phyloP scores from a whole-genome alignment of 2,113 vertebrate species.

The Pagrus major region DNA sequence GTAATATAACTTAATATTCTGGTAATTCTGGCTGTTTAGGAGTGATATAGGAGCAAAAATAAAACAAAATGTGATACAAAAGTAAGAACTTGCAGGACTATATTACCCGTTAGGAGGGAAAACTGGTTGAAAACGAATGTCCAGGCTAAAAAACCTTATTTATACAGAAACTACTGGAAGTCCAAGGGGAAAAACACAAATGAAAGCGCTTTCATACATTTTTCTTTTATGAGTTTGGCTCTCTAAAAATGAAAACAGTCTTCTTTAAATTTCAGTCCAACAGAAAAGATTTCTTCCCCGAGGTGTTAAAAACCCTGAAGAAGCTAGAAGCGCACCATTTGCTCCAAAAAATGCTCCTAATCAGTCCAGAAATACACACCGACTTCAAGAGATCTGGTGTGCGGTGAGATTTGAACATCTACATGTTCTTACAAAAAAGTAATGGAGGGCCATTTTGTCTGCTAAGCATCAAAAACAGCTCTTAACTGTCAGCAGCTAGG shows the following conservation, averaged over 20 bases:
- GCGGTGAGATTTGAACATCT: neutral
- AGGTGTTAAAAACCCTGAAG: neutral
- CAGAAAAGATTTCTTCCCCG: neutral
- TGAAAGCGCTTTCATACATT: too few relatives aligned
- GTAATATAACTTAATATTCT: conserved; percentile 49
- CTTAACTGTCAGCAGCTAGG: neutral
- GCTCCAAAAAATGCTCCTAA: neutral
- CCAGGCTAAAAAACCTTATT: too few relatives aligned
- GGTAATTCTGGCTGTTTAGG: conserved; percentile 58
- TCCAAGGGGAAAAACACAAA: too few relatives aligned
- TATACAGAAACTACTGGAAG: too few relatives aligned
- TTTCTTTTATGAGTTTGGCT: neutral
- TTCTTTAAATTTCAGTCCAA: neutral
- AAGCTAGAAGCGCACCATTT: neutral
- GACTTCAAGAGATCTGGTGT: neutral
- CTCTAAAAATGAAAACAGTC: neutral
- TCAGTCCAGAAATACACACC: neutral
- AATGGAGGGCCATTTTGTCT: neutral
- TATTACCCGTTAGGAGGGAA: neutral
- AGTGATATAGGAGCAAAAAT: neutral
- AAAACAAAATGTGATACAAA: conserved; percentile 20
- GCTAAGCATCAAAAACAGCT: neutral
- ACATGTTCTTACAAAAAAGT: neutral
- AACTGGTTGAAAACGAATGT: too few relatives aligned
- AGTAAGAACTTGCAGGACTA: conserved; percentile 7